phyloP scores from a whole-genome alignment of 2,113 vertebrate species.

The Acanthisitta chloris region DNA sequence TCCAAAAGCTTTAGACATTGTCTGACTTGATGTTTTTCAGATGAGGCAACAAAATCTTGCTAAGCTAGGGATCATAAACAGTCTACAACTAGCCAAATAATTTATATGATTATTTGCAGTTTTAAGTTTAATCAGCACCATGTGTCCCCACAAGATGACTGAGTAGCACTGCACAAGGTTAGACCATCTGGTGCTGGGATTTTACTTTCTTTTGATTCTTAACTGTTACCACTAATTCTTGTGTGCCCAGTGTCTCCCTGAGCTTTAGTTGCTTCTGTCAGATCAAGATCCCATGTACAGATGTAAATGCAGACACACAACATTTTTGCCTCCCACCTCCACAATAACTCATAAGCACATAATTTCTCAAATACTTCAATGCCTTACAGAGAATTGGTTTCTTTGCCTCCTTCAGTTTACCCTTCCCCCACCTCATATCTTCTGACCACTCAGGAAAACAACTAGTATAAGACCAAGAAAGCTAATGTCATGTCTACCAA shows the following conservation, averaged over 20 bases:
- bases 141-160: slow-evolving; percentile 32
- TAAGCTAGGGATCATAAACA: slow-evolving; percentile 35
- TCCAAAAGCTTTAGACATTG: too few relatives aligned
- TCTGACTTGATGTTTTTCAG: background rate
- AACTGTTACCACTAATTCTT: slow-evolving; percentile 7
- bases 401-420: background rate
- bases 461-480: background rate
- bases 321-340: background rate
- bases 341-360: background rate
- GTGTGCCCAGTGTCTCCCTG: background rate
- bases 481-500: background rate
- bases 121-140: slow-evolving; percentile 44
- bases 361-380: background rate
- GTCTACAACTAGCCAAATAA: slow-evolving; percentile 30
- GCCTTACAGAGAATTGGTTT: background rate
- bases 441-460: background rate
- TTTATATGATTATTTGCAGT: slow-evolving; percentile 33
- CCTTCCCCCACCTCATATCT: background rate
- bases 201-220: slow-evolving; percentile 19
- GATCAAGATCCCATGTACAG: background rate
- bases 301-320: background rate
- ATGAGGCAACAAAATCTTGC: slow-evolving; percentile 33
- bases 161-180: background rate
- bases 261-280: slow-evolving; percentile 4
- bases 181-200: slow-evolving; percentile 23